A percentile compares a stretch with the other conserved stretches of the same genome.
Conservation (phyloP, 1,140 invertebrate species). For the Trachymyrmex septentrionalis region DNA sequence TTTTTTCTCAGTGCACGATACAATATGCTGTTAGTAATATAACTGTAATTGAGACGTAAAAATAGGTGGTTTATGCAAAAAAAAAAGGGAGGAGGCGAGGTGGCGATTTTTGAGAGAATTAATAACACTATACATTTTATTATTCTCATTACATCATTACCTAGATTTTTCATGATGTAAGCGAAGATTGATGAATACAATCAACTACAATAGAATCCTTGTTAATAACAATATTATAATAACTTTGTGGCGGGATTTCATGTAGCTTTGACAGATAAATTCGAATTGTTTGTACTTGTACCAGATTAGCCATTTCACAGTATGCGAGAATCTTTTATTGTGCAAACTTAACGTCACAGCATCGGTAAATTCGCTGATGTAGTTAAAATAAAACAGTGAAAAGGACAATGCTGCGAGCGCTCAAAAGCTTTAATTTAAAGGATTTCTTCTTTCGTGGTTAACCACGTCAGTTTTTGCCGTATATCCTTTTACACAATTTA, state of each 20-base stretch:
- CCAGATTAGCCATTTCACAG: not conserved
- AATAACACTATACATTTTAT: too few species aligned
- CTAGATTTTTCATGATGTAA: not conserved
- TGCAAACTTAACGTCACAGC: not conserved
- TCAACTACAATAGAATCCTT: not conserved
- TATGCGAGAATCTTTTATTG: not conserved
- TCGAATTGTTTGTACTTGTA: not conserved
- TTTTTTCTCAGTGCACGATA: too few species aligned
- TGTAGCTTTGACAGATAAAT: not conserved
- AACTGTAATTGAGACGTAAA: too few species aligned
- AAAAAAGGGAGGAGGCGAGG: too few species aligned
- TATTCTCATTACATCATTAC: too few species aligned
- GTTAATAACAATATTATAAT: not conserved
- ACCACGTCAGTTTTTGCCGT: not conserved
- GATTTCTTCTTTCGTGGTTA: not conserved
- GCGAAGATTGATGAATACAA: not conserved
- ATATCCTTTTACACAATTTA: not conserved
- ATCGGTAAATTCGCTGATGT: not conserved
- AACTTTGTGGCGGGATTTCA: not conserved
- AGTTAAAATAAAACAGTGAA: not conserved
- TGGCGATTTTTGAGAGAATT: too few species aligned
- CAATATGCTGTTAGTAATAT: too few species aligned
- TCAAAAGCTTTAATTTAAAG: slow-evolving; percentile 18
- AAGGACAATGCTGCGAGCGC: not conserved
- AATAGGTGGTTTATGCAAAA: too few species aligned